Conservation (phyloP, 1,140 invertebrate genomes). For the Myzus persicae region DNA sequence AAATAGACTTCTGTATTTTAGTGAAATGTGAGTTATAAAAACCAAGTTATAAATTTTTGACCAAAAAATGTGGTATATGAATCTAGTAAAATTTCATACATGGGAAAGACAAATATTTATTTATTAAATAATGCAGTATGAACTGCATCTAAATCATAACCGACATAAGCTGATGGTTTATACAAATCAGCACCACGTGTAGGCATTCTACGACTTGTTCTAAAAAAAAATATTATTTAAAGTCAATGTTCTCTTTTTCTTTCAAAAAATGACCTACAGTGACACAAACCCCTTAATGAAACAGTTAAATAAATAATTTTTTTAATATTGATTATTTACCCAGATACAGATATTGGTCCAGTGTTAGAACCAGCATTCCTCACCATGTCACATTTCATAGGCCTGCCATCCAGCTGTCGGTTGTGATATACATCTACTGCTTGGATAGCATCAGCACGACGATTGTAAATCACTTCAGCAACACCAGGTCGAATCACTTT, state of each 20-base stretch:
- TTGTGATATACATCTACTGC: conserved; percentile 93
- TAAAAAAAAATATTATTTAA: conserved; percentile 6
- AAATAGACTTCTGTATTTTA: background rate
- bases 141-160: conserved; percentile 44
- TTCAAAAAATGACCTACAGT: background rate
- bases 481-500: conserved; percentile 84
- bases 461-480: conserved; percentile 89
- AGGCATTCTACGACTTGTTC: conserved; percentile 55
- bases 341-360: background rate
- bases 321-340: conserved; percentile 34
- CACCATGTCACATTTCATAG: conserved; percentile 82
- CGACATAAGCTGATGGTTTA: conserved; percentile 38
- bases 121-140: conserved; percentile 51
- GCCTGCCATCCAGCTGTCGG: conserved; percentile 84
- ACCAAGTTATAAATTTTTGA: background rate
- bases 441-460: conserved; percentile 82
- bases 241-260: background rate
- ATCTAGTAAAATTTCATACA: background rate
- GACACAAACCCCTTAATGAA: background rate
- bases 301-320: background rate
- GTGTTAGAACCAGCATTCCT: conserved; percentile 64
- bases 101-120: background rate
- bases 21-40: background rate
- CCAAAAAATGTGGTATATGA: background rate
- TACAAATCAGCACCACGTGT: conserved; percentile 43